Percentiles rank a stretch among this genome's conserved stretches.
Evolutionary conservation across 2,113 vertebrate species (phyloP).

Genomic region (Macroglossus sobrinus): DNA sequence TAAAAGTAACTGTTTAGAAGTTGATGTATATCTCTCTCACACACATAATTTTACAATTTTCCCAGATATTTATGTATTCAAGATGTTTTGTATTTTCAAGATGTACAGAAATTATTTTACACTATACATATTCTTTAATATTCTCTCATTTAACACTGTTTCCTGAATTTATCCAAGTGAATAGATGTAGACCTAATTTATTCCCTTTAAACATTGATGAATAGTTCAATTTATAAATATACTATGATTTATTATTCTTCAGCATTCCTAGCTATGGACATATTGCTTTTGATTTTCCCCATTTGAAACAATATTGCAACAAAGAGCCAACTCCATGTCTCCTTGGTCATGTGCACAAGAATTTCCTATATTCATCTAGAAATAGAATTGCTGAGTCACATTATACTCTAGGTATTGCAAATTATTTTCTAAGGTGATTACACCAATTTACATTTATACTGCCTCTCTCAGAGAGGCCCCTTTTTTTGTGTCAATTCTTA

Average conservation of each 20-base stretch:
- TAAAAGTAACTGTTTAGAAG: neutral
- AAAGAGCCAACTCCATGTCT: neutral
- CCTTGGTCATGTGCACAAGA: neutral
- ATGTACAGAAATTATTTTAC: neutral
- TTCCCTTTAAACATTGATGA: neutral
- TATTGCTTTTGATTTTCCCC: neutral
- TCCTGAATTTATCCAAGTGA: neutral
- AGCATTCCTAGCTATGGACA: neutral
- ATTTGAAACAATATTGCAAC: neutral
- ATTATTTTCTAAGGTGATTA: neutral
- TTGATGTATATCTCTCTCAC: neutral
- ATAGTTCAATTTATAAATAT: neutral
- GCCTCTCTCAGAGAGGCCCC: neutral
- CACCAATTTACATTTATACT: neutral
- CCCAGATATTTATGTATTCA: neutral
- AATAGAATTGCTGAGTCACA: neutral
- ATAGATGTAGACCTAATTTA: neutral
- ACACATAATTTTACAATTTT: neutral
- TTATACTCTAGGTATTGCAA: neutral
- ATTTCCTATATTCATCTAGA: neutral
- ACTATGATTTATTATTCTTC: neutral
- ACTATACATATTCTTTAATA: neutral
- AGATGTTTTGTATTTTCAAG: neutral
- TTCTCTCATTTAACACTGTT: neutral
- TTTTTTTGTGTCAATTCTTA: neutral